Evolutionary conservation across 2,113 vertebrate genomes (phyloP), one percentile per base, ranked within the genome.

Genomic region (Callipepla californica): DNA sequence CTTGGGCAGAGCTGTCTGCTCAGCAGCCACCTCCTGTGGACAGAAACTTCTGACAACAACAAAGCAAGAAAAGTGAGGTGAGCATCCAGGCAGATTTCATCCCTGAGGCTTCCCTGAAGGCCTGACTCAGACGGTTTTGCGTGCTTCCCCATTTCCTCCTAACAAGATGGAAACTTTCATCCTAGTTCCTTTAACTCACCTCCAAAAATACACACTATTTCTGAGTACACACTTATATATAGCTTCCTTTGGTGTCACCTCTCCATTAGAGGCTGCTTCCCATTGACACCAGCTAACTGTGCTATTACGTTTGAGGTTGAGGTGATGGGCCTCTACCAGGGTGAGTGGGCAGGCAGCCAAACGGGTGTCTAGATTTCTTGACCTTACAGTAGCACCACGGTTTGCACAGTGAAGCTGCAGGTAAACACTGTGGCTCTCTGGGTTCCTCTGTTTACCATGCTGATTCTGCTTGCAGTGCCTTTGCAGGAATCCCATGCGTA

Each of bases 211-310:
- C 92, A 93, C 84, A 91, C 74, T 47, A 48, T 79, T 94, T 96
- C 94, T 95, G 86, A 95, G 92, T 91, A 95, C 42, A 76, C 50
- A 57, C 12, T 92, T 95, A 96, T 89, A 94, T 87, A 93, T 95
- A 96, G 87, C 81, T 38, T 87, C 70, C 62, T 80, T 89, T 83
- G 87, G 62, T 0, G 13, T 85, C 89, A 86, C 89, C 80, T 93
- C 91, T 65, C 51, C 13, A 21, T 69, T 84, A 91, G 70, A 85
- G 80, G 42, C 87, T 79, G 58, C 67, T 96, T 96, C 91, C 95
- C 90, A 89, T 92, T 93, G 89, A 94, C 91, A 76, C 42, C 59
- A 79, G 84, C 92, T 92, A 93, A 93, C 93, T 87, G 59, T 30
- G 42, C 84, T 32, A 44, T 9, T 80, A 69, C 93, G 66, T 76